These are phyloP conservation scores for Melierax canorus DNA, from an alignment of 2,113 vertebrate genomes.

Conservation along the genomic window DNA sequence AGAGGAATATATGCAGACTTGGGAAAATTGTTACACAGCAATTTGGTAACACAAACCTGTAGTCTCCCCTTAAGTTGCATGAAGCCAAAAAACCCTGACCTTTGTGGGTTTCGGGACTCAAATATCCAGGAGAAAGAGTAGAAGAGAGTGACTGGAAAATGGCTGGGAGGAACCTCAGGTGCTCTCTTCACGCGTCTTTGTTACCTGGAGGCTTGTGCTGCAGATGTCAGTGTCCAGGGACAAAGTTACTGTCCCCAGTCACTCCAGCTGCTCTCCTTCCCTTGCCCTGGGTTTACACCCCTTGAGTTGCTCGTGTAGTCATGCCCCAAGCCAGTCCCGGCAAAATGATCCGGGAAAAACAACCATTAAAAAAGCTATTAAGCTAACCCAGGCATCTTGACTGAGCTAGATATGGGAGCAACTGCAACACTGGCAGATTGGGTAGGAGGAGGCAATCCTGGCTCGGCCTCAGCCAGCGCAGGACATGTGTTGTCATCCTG, in stretches of 20 bases:
- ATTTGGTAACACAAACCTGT: background rate
- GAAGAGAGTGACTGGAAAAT: background rate
- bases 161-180: background rate
- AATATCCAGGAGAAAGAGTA: background rate
- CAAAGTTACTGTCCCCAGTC: background rate
- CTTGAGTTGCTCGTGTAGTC: background rate
- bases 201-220: background rate
- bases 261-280: background rate
- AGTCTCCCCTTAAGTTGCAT: background rate
- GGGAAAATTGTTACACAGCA: background rate
- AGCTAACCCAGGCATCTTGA: background rate
- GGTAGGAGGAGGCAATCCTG: background rate
- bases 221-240: background rate
- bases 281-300: fast-evolving
- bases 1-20: background rate
- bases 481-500: background rate
- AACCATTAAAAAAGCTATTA: background rate
- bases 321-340: background rate
- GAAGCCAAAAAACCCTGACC: background rate
- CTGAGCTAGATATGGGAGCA: fast-evolving
- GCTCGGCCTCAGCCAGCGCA: fast-evolving
- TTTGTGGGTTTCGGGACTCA: background rate
- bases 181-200: background rate
- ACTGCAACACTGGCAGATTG: background rate
- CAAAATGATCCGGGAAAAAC: background rate